phyloP scores from a whole-genome alignment of 2,797 vertebrate genomes.

The Lepilemur septentrionalis region DNA sequence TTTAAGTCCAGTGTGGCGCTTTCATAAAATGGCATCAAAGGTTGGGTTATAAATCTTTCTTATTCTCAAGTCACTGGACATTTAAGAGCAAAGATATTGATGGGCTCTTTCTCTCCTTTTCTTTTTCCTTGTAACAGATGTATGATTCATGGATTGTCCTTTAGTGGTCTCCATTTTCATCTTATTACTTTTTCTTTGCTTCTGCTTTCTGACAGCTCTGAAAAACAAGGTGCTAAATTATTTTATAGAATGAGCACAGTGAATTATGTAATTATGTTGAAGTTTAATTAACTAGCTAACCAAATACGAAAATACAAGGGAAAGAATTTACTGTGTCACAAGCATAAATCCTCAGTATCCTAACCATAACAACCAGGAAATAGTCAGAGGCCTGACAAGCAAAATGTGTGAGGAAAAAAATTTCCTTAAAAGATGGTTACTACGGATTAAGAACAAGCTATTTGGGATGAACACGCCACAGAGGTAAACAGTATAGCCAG shows the following conservation, averaged over 20 bases:
- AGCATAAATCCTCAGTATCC: slow-evolving; percentile 56
- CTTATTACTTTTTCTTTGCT: slow-evolving; percentile 73
- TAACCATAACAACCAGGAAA: slow-evolving; percentile 48
- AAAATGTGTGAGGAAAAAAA: slow-evolving; percentile 42
- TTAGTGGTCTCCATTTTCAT: slow-evolving; percentile 57
- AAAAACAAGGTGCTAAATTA: slow-evolving; percentile 77
- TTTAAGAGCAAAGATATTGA: slow-evolving; percentile 64
- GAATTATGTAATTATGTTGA: slow-evolving; percentile 65
- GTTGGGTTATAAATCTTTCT: slow-evolving; percentile 64
- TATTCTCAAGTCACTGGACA: slow-evolving; percentile 52
- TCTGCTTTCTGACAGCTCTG: slow-evolving; percentile 80
- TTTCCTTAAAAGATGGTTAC: slow-evolving; percentile 61
- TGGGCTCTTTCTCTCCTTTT: slow-evolving; percentile 76
- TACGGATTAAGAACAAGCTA: slow-evolving; percentile 55
- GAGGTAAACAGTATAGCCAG: background rate
- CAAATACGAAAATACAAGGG: slow-evolving; percentile 63
- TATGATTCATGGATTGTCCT: slow-evolving; percentile 71
- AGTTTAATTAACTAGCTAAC: slow-evolving; percentile 77
- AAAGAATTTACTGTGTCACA: slow-evolving; percentile 37
- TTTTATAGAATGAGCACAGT: slow-evolving; percentile 68
- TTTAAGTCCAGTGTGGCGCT: slow-evolving; percentile 53
- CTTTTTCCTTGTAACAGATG: slow-evolving; percentile 67
- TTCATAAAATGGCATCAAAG: slow-evolving; percentile 70
- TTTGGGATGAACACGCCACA: background rate
- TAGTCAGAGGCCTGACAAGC: slow-evolving; percentile 58